Evolutionary conservation across 2,888 invertebrate species (phyloP), one percentile per base, ranked within the genome.

Genomic region (Neuroscelio doddi): DNA sequence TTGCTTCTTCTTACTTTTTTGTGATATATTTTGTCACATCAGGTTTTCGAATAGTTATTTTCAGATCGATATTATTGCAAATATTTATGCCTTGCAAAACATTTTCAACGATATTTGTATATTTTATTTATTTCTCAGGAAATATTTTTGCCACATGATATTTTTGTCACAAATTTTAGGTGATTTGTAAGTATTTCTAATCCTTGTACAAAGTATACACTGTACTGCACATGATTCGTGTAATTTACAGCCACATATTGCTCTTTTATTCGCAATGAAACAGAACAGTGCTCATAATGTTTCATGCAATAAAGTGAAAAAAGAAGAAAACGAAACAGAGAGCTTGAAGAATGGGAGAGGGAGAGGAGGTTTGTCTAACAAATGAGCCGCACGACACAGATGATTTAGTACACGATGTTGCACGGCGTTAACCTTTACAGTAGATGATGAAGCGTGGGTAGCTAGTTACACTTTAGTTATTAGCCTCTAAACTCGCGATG

Each of bases 301-400:
- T n/a, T n/a, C 17, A 30, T 1, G 39, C 14, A 32, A 27, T 29
- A 38, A 34, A 30, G 38, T 7, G 26, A 21, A 15, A 26, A 38
- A 45, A 46, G 29, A 47, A 44, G 49, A 55, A 49, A 17, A 32
- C 17, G 32, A 21, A 27, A 24, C 21, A 21, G 15, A 30, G 49
- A 30, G 15, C 44, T n/a, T 38, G 26, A 36, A 14, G 26, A 36
- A 44, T 24, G 34, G 5, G 8, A 44, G 26, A 50, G 21, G 42
- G 44, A 49, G 26, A 51, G 49, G 57, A 65, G n/a, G 63, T 64
- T 83, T 81, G 80, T 82, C 81, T 81, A 82, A 79, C 80, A 83
- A 82, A 83, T 81, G 82, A 80, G 82, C 77, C 82, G 76, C 73
- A 78, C 76, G 79, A 82, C 81, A 80, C 76, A 69, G 74, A 80